Conservation (phyloP, 2,113 vertebrate species). For the Chunga burmeisteri region DNA sequence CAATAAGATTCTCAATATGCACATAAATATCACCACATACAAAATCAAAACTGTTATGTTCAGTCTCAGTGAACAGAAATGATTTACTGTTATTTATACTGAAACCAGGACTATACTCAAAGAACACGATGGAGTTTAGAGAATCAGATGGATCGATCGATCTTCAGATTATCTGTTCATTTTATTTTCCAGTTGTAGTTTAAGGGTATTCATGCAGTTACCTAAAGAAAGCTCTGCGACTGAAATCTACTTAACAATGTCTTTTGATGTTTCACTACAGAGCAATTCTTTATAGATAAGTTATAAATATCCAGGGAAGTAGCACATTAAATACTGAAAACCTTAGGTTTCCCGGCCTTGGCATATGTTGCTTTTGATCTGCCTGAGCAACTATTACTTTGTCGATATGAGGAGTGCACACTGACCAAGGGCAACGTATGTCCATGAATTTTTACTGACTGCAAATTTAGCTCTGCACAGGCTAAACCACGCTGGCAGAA, state of each 20-base stretch:
- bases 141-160: not conserved
- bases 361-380: constrained; percentile 42
- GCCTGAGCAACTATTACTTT: constrained; percentile 5
- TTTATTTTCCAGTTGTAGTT: constrained; percentile 3
- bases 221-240: not conserved
- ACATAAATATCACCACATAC: not conserved
- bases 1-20: not conserved
- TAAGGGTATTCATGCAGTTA: not conserved
- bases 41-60: not conserved
- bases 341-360: not conserved
- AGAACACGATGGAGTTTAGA: not conserved
- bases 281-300: not conserved
- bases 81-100: not conserved
- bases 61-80: not conserved
- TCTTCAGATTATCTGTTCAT: not conserved
- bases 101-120: not conserved
- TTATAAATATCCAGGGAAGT: constrained; percentile 35
- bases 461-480: not conserved
- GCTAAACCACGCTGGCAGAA: constrained; percentile 13
- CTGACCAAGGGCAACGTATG: constrained; percentile 17
- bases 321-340: not conserved
- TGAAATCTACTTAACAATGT: not conserved
- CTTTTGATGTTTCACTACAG: constrained; percentile 22
- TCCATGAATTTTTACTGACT: constrained; percentile 36
- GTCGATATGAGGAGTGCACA: not conserved